Percentiles rank a stretch among this genome's conserved stretches.
phyloP scores from a whole-genome alignment of 1,140 invertebrate species.

The Drosophila saltans region DNA sequence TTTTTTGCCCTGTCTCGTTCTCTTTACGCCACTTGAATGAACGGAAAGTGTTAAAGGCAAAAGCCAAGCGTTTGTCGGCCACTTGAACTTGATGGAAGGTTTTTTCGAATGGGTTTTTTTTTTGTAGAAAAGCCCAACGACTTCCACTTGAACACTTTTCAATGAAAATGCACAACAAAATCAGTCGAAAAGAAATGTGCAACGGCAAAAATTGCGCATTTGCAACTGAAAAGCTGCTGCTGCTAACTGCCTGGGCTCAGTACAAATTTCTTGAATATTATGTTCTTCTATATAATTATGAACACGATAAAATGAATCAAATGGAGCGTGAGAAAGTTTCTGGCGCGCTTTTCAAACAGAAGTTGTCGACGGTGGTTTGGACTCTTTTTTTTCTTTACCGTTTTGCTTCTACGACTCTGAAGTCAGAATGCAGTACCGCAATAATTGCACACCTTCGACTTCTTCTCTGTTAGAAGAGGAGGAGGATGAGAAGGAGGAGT shows the following conservation, averaged over 20 bases:
- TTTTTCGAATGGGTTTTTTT: neutral
- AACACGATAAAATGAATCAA: constrained; percentile 61
- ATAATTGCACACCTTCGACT: constrained; percentile 66
- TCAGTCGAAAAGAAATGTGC: constrained; percentile 60
- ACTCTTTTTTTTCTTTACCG: constrained; percentile 3
- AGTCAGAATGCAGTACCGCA: constrained; percentile 65
- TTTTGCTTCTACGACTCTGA: constrained; percentile 26
- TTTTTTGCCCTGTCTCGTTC: constrained; percentile 30
- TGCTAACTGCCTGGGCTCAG: constrained; percentile 24
- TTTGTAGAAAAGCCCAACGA: constrained; percentile 70
- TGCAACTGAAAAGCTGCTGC: constrained; percentile 57
- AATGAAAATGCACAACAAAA: constrained; percentile 63
- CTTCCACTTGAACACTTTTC: constrained; percentile 79
- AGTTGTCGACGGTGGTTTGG: constrained; percentile 18
- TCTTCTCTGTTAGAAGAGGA: constrained; percentile 34
- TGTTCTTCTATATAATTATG: constrained; percentile 32
- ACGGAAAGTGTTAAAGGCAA: constrained; percentile 56
- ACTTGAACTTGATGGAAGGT: constrained; percentile 27
- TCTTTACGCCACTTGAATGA: constrained; percentile 34
- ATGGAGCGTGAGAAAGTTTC: constrained; percentile 73
- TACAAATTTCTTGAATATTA: constrained; percentile 4
- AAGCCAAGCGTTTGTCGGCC: constrained; percentile 27
- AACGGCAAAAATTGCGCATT: constrained; percentile 72
- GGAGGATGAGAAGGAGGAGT: constrained; percentile 31
- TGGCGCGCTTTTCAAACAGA: constrained; percentile 66